Evolutionary conservation across 2,797 vertebrate genomes (phyloP), one percentile per base, ranked within the genome.

Genomic region (Kryptopterus vitreolus): DNA sequence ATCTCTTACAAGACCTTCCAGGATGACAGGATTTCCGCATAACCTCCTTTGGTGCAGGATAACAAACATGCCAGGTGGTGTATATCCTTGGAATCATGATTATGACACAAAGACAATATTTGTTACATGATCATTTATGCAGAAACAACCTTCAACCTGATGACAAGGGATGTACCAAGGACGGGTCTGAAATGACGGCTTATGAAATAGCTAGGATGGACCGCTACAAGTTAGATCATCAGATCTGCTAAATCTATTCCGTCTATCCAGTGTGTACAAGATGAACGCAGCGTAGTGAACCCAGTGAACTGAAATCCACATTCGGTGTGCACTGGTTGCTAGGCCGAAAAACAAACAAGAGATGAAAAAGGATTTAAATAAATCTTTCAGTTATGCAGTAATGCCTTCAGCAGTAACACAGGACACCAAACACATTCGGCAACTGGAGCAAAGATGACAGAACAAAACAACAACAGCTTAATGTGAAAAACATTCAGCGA

Each of bases 321-420:
- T 72, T 82, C 78, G 81, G 81, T 88, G 82, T 81, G 74, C 31
- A 55, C 78, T 78, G 88, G 87, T 86, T 89, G 85, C 78, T 78
- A 86, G 71, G 72, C 83, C 80, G 57, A 33, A 68, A 87, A 79
- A 77, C 76, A 85, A 86, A 85, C 71, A 79, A 77, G 73, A 77
- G 53, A 68, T 59, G 61, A 77, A n/a, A 26, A 71, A 81, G 33
- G 72, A 59, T 61, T 35, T 52, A 79, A 87, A 87, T 83, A 88
- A 89, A 91, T 91, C 83, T 89, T 89, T 90, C 74, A 71, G 85
- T 86, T 85, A 89, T 89, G 91, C 85, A 84, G 87, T 91, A 90
- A 92, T 92, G 88, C 66, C 86, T 89, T 89, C 82, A 86, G 80
- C 87, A 90, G 88, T 88, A 89, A 89, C 81, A 79, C 81, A 88